These are phyloP conservation scores for Gandaritis pyraliata DNA, from an alignment of 2,888 invertebrate species.

Conservation along the genomic window DNA sequence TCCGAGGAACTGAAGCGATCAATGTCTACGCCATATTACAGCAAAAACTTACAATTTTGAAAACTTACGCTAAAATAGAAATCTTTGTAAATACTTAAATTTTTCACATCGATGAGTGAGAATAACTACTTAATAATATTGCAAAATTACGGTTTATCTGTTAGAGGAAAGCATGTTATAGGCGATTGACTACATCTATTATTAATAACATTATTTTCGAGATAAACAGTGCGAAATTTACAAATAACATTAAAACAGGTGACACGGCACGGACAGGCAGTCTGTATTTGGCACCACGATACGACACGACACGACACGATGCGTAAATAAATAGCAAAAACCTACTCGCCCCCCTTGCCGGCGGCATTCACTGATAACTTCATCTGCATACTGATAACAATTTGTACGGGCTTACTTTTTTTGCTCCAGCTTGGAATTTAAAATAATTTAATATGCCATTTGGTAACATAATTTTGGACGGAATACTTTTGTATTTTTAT, in stretches of 20 bases:
- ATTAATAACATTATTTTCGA: constrained; percentile 10
- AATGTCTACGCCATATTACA: constrained; percentile 27
- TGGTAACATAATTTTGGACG: constrained; percentile 72
- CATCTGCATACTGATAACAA: constrained; percentile 22
- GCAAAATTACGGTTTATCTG: constrained; percentile 11
- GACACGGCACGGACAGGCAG: constrained; percentile 2
- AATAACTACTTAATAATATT: neutral
- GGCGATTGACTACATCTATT: constrained; percentile 10
- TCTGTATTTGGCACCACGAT: constrained; percentile 22
- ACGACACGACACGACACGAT: constrained; percentile 8
- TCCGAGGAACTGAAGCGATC: constrained; percentile 17
- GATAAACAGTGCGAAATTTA: constrained; percentile 9
- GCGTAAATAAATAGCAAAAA: constrained; percentile 3
- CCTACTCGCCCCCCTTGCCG: constrained; percentile 20
- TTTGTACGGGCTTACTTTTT: constrained; percentile 7
- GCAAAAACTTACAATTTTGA: constrained; percentile 17
- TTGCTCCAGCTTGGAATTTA: constrained; percentile 22
- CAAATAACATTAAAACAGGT: constrained; percentile 4
- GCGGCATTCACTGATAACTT: neutral
- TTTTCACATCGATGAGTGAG: constrained; percentile 12
- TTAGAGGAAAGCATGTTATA: neutral
- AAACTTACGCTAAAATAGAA: constrained; percentile 33
- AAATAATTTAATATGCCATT: constrained; percentile 40
- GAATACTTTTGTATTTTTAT: constrained; percentile 58
- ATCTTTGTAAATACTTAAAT: constrained; percentile 33